Evolutionary conservation across 37 sponge, comb jelly and placozoan species (phyloP), one percentile per base, ranked within the genome.

Genomic region (Cliona cf. orientalis): DNA sequence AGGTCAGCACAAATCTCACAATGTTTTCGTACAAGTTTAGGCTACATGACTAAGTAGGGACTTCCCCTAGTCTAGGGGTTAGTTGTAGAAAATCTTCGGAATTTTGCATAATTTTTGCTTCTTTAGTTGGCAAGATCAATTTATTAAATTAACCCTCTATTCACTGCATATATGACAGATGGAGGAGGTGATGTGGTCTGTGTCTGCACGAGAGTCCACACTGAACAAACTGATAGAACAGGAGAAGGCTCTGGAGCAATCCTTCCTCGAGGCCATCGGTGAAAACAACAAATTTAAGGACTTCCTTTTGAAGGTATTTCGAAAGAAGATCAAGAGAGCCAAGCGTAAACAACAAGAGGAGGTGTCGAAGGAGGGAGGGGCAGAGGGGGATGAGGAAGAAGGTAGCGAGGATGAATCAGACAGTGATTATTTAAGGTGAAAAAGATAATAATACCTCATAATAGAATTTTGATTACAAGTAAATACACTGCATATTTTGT

Each of bases 271-370:
- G 56, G 67, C 82, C 6, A 72, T 97, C 1, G 95, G 91, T 23
- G 99, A 96, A 61, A 90, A 73, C 79, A 99, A 96, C 84, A 99
- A 94, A 84, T 96, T 94, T 80, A 94, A 86, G 37, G 99, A 99
- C 42, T 96, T 92, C 64, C 93, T 99, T 29, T 19, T 90, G 39
- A 94, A 91, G 72, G 90, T 99, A 33, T 96, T 91, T 84, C 87
- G 93, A 75, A 99, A 99, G 91, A 99, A 96, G 80, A 94, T 99
- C 46, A 99, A 99, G 57, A 70, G 97, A 29, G 84, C 80, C 6
- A 95, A 92, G 79, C n/a, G 77, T 26, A 4, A 71, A 73, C 42
- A 72, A 43, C 59, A 53, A 69, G 74, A 81, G 56, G 89, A 76
- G n/a, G 81, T 76, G 23, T 69, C 42, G 23, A 69, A 68, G n/a